A percentile compares a stretch with the other conserved stretches of the same genome.
phyloP scores from a whole-genome alignment of 2,888 invertebrate species.

The Cylindroiulus punctatus region DNA sequence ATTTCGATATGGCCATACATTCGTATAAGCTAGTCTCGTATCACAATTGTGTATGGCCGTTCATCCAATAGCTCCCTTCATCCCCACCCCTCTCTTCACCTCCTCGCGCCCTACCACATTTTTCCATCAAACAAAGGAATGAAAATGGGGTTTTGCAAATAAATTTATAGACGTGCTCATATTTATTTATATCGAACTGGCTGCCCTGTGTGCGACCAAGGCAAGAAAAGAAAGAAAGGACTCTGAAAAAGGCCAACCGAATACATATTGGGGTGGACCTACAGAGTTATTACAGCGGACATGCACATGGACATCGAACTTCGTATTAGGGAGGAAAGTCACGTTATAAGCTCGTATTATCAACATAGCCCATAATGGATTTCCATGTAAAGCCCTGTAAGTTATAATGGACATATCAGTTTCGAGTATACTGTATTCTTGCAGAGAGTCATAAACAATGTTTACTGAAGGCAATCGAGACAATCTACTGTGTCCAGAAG shows the following conservation, averaged over 20 bases:
- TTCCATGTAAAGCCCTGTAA: conserved; percentile 33
- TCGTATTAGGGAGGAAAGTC: conserved; percentile 16
- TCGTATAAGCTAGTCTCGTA: conserved; percentile 8
- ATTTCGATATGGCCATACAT: background rate
- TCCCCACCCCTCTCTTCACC: conserved; percentile 40
- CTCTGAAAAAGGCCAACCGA: background rate
- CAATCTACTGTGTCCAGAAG: background rate
- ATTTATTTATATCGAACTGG: conserved; percentile 55
- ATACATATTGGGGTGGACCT: conserved; percentile 34
- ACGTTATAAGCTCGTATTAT: conserved; percentile 27
- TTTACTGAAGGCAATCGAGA: background rate
- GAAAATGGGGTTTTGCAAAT: conserved; percentile 51
- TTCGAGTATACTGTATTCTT: conserved; percentile 4
- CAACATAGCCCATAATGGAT: conserved; percentile 39
- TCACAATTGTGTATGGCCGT: conserved; percentile 43
- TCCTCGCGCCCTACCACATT: background rate
- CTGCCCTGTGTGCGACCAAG: conserved; percentile 44
- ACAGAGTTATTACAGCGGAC: conserved; percentile 43
- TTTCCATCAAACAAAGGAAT: conserved; percentile 50
- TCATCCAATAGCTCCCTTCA: conserved; percentile 17
- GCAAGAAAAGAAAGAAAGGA: conserved; percentile 18
- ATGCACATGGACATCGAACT: background rate
- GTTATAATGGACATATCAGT: conserved; percentile 29
- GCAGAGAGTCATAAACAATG: conserved; percentile 8
- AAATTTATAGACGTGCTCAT: conserved; percentile 55